Percentiles rank a stretch among this genome's conserved stretches.
These are phyloP conservation scores for Drosophila novamexicana DNA, from an alignment of 1,140 invertebrate species.

Conservation along the genomic window DNA sequence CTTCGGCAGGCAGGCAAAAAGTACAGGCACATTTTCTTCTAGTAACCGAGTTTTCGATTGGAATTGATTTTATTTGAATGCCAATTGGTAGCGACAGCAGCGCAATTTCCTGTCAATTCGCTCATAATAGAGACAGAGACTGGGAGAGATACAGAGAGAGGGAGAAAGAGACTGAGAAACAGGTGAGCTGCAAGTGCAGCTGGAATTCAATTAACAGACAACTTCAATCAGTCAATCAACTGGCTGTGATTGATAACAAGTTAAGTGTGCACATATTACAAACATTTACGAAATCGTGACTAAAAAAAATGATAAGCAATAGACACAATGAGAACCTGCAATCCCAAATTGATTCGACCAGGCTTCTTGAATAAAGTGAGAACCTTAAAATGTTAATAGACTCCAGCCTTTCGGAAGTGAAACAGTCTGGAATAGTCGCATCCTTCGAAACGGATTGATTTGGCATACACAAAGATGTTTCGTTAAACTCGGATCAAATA, in stretches of 20 bases:
- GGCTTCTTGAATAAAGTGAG: too few species aligned
- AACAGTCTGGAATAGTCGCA: too few species aligned
- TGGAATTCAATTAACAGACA: slow-evolving; percentile 69
- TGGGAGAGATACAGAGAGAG: too few species aligned
- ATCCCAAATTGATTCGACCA: too few species aligned
- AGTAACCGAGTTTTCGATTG: slow-evolving; percentile 26
- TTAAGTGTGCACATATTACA: not conserved
- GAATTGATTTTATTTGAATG: slow-evolving; percentile 70
- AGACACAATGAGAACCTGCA: too few species aligned
- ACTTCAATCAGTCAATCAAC: slow-evolving; percentile 59
- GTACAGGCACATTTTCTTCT: not conserved
- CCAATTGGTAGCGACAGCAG: slow-evolving; percentile 45
- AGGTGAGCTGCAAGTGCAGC: slow-evolving; percentile 18
- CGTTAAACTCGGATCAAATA: too few species aligned
- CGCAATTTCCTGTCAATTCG: slow-evolving; percentile 67
- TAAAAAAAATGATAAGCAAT: too few species aligned
- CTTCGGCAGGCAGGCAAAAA: not conserved
- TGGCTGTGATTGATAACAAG: slow-evolving; percentile 14
- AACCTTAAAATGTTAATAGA: too few species aligned
- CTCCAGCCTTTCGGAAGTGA: too few species aligned
- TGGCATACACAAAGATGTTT: too few species aligned
- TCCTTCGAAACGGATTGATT: too few species aligned
- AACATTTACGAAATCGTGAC: too few species aligned
- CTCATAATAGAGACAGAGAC: slow-evolving; percentile 7
- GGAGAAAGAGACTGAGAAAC: not conserved